These are phyloP conservation scores for Nycticryphes semicollaris DNA, from an alignment of 2,113 vertebrate species.

Conservation along the genomic window DNA sequence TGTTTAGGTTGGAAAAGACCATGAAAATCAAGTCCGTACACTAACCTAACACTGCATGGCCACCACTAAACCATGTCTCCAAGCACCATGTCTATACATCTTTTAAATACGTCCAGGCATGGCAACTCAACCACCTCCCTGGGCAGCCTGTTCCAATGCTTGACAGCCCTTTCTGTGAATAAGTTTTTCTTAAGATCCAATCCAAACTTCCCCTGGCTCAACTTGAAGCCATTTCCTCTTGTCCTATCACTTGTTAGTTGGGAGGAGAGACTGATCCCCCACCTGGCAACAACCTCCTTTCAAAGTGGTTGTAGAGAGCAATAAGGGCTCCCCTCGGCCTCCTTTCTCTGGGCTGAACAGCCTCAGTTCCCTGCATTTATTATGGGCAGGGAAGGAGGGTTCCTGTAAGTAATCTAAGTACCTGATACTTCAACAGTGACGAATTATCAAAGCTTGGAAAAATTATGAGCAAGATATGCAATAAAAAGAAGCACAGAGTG, in stretches of 20 bases:
- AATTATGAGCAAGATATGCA: neutral
- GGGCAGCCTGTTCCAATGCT: neutral
- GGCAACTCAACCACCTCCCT: neutral
- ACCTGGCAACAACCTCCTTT: neutral
- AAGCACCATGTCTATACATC: rapidly evolving
- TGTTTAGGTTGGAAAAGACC: neutral
- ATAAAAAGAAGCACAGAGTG: neutral
- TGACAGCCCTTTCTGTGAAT: neutral
- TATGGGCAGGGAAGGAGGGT: neutral
- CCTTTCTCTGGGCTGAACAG: neutral
- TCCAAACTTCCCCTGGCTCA: neutral
- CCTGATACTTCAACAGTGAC: neutral
- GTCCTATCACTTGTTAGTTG: rapidly evolving
- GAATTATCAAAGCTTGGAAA: neutral
- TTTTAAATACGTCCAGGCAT: neutral
- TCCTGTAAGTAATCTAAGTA: neutral
- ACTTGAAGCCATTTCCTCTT: neutral
- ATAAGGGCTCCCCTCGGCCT: neutral
- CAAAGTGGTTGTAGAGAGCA: rapidly evolving
- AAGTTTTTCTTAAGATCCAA: neutral
- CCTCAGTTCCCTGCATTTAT: neutral
- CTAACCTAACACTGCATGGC: neutral
- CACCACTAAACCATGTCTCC: neutral
- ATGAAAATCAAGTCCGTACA: neutral
- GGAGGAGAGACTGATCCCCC: neutral